These are phyloP conservation scores for Chiroxiphia lanceolata DNA, from an alignment of 2,797 vertebrate species.

Conservation along the genomic window DNA sequence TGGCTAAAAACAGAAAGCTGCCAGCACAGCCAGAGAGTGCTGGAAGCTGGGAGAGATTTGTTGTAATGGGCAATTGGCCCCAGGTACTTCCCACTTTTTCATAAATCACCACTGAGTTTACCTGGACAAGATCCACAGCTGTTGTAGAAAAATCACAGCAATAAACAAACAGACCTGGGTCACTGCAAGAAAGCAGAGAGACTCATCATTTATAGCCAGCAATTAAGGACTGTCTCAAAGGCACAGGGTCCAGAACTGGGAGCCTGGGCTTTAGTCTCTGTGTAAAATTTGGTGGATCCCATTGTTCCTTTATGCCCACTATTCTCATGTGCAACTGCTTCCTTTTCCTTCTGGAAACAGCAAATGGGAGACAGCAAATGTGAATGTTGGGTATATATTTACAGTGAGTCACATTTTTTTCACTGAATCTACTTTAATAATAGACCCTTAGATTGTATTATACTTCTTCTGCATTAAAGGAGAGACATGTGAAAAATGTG, in stretches of 20 bases:
- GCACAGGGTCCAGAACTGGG: background rate
- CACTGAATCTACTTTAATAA: background rate
- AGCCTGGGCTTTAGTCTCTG: background rate
- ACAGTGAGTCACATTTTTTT: background rate
- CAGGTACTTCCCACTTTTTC: background rate
- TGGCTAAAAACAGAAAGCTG: background rate
- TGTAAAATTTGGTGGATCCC: background rate
- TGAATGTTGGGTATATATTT: background rate
- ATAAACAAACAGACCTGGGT: conserved; percentile 91
- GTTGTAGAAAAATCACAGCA: conserved; percentile 94
- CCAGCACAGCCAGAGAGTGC: background rate
- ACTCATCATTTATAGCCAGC: background rate
- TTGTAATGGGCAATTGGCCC: background rate
- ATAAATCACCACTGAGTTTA: conserved; percentile 47
- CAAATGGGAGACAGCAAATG: background rate
- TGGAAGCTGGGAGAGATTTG: background rate
- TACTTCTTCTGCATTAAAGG: background rate
- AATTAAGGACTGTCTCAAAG: background rate
- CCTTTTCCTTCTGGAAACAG: background rate
- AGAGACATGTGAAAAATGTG: background rate
- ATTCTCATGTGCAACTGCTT: background rate
- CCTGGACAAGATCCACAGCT: conserved; percentile 93
- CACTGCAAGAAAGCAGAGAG: conserved; percentile 78
- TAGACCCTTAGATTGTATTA: background rate
- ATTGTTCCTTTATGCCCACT: background rate